These are phyloP conservation scores for Hybognathus amarus DNA, from an alignment of 2,797 vertebrate genomes.

Conservation along the genomic window DNA sequence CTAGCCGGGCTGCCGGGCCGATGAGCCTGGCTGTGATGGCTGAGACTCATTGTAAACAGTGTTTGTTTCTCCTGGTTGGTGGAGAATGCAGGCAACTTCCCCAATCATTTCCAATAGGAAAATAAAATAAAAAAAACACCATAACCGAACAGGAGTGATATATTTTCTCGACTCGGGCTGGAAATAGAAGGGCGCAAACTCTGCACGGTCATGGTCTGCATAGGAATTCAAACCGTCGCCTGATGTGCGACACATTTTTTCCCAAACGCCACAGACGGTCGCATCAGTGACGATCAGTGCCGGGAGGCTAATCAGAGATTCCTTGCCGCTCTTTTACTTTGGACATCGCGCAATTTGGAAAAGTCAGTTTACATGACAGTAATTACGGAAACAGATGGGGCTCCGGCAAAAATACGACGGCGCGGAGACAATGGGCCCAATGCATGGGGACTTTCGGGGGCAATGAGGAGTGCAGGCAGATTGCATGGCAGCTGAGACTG, in stretches of 20 bases:
- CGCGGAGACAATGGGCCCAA: constrained; percentile 63
- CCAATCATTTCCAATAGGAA: constrained; percentile 48
- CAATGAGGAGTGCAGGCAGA: constrained; percentile 69
- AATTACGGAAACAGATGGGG: constrained; percentile 76
- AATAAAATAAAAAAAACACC: constrained; percentile 40
- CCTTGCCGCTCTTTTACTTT: constrained; percentile 42
- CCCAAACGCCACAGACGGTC: constrained; percentile 24
- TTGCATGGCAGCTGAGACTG: constrained; percentile 72
- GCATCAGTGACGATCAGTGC: constrained; percentile 38
- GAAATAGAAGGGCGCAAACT: constrained; percentile 42
- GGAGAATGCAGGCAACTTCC: constrained; percentile 34
- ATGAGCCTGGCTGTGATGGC: constrained; percentile 34
- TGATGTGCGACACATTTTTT: constrained; percentile 30
- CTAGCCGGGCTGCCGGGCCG: constrained; percentile 11
- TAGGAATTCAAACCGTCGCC: constrained; percentile 39
- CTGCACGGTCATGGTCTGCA: constrained; percentile 31
- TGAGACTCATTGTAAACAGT: constrained; percentile 48
- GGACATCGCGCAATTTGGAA: constrained; percentile 57
- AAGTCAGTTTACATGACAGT: constrained; percentile 71
- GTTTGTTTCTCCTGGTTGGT: constrained; percentile 36
- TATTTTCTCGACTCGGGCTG: constrained; percentile 20
- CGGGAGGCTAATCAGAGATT: constrained; percentile 56
- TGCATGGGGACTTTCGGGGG: constrained; percentile 62
- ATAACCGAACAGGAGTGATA: constrained; percentile 22
- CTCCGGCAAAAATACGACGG: constrained; percentile 67